Percentiles rank a stretch among this genome's conserved stretches.
phyloP scores from a whole-genome alignment of 2,113 vertebrate species.

The Sebastes fasciatus region DNA sequence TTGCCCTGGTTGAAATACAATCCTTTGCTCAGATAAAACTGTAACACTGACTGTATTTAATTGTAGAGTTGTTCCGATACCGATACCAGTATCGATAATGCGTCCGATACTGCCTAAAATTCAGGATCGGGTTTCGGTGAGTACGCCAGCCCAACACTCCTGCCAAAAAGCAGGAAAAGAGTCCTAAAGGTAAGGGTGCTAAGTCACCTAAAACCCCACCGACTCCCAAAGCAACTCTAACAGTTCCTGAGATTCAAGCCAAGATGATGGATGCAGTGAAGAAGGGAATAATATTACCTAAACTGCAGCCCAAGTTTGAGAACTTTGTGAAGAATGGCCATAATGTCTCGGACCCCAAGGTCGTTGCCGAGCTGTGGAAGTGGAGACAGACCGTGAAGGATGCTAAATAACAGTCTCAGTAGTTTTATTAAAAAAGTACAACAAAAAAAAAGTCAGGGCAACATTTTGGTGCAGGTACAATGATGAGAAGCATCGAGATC shows the following conservation, averaged over 20 bases:
- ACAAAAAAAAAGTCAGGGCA: constrained; percentile 80
- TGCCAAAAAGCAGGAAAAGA: constrained; percentile 78
- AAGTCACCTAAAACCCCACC: constrained; percentile 79
- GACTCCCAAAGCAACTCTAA: constrained; percentile 84
- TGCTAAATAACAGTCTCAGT: constrained; percentile 65
- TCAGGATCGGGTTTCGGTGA: no score
- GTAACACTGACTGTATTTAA: constrained; percentile 4
- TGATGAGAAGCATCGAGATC: constrained; percentile 63
- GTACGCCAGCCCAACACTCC: constrained; percentile 49
- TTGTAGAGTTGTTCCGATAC: no score
- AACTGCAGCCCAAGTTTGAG: constrained; percentile 91
- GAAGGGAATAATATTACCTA: constrained; percentile 92
- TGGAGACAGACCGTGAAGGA: constrained; percentile 82
- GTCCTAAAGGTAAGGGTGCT: constrained; percentile 86
- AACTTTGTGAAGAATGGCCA: constrained; percentile 94
- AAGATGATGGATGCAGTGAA: constrained; percentile 89
- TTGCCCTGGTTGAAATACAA: constrained; percentile 9
- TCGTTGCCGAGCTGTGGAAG: constrained; percentile 82
- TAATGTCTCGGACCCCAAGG: constrained; percentile 90
- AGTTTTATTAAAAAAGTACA: constrained; percentile 67
- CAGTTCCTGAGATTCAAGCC: constrained; percentile 89
- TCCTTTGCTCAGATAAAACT: neutral
- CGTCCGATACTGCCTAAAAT: no score
- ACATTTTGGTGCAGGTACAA: constrained; percentile 78
- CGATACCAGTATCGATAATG: no score